Evolutionary conservation across 2,888 invertebrate species (phyloP), one percentile per base, ranked within the genome.

Genomic region (Autographa pulchrina): DNA sequence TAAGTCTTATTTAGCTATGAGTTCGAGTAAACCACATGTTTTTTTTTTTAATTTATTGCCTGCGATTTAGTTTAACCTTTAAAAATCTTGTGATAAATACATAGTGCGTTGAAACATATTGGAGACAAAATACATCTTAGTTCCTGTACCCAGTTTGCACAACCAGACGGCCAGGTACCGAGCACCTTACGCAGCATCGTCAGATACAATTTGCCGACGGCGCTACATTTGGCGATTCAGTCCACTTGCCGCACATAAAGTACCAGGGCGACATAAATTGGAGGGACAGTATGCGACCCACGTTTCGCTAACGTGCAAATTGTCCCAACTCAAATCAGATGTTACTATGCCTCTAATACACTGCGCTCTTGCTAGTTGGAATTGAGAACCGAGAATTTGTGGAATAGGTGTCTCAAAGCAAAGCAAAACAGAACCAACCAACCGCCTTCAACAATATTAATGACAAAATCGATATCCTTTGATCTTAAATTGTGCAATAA

Each of bases 291-390:
- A 75, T 72, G 65, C 61, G 71, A 41, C 13, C 38, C 75, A 68
- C 75, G 72, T 71, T 61, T 31, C 58, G 63, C 63, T 77, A 65
- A 71, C 68, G 75, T 63, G 65, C 52, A 68, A 60, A 63, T 70
- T 70, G 52, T 63, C 31, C 65, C 65, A 43, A 56, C 18, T 75
- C 63, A 68, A 78, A 78, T 68, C 63, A 66, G 59, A 56, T 25
- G 54, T 20, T 60, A 60, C 5, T 59, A 65, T 32, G 9, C 59
- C 64, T 48, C 62, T 70, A 43, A 68, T 66, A 72, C 25, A 25
- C 58, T 66, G 59, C 8, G 56, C 48, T 62, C 56, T 59, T 74
- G 43, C 13, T 65, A 31, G 6, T 5, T 18, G 65, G 0, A 67
- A 62, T 31, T 16, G 31, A 25, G n/a, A 62, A 62, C 41, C 20